phyloP scores from a whole-genome alignment of 2,888 invertebrate species.

The Sussaba pulchella region DNA sequence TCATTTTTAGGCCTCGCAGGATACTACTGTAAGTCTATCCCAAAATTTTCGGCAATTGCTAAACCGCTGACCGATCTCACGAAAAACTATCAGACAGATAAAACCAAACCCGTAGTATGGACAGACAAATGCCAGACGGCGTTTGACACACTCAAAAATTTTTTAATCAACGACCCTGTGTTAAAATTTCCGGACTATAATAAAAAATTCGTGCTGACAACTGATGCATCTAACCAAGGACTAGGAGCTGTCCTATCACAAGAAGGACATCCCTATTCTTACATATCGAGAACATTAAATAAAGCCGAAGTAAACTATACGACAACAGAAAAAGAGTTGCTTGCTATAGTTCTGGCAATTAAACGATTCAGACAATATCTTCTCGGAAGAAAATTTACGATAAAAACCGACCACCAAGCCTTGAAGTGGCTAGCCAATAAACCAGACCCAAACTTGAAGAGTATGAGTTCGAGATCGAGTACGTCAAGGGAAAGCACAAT shows the following conservation, averaged over 20 bases:
- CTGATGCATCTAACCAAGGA: slow-evolving; percentile 75
- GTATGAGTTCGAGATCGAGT: too few species aligned
- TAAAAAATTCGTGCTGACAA: slow-evolving; percentile 73
- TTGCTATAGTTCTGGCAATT: slow-evolving; percentile 68
- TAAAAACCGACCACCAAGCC: slow-evolving; percentile 76
- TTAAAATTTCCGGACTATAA: slow-evolving; percentile 72
- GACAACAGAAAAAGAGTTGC: slow-evolving; percentile 70
- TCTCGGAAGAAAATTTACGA: slow-evolving; percentile 66
- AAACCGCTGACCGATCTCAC: too few species aligned
- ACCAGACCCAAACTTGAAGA: too few species aligned
- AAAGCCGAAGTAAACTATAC: slow-evolving; percentile 62
- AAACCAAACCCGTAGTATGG: too few species aligned
- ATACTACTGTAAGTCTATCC: too few species aligned
- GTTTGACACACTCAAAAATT: slow-evolving; percentile 34
- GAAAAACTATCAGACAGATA: too few species aligned
- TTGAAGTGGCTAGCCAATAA: too few species aligned
- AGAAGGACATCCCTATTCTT: slow-evolving; percentile 77
- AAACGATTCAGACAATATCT: slow-evolving; percentile 71
- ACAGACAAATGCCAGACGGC: too few species aligned
- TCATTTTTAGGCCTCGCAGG: too few species aligned
- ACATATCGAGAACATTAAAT: slow-evolving; percentile 73
- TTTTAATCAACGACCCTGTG: slow-evolving; percentile 39
- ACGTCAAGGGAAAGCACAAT: too few species aligned
- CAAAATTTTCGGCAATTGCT: too few species aligned
- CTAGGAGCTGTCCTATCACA: slow-evolving; percentile 78